phyloP scores from a whole-genome alignment of 2,888 invertebrate genomes.

The Plebejus argus region DNA sequence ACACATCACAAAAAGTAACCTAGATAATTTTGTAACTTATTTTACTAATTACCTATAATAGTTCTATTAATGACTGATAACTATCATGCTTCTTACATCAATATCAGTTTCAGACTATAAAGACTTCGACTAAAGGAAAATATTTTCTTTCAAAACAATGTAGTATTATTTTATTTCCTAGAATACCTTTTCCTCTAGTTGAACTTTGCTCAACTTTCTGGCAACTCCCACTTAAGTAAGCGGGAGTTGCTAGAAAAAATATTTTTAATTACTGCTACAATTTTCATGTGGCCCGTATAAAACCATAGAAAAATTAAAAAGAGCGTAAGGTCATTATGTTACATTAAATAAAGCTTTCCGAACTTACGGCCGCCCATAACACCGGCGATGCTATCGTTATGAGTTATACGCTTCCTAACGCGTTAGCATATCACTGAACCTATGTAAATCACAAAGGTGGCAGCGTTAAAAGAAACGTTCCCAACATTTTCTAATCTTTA shows the following conservation, averaged over 20 bases:
- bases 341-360: constrained; percentile 49
- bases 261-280: no score
- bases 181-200: not conserved
- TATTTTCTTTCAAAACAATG: not conserved
- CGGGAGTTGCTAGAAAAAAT: no score
- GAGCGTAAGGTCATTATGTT: constrained; percentile 48
- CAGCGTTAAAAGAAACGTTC: constrained; percentile 31
- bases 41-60: no score
- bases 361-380: constrained; percentile 39
- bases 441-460: constrained; percentile 37
- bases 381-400: constrained; percentile 51
- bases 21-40: no score
- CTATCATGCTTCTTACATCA: no score
- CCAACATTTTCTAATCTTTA: constrained; percentile 30
- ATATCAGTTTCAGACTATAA: not conserved
- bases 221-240: not conserved
- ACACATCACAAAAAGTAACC: no score
- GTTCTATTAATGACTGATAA: no score
- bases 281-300: not conserved
- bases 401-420: constrained; percentile 52
- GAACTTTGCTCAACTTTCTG: not conserved
- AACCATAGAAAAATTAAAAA: constrained; percentile 43
- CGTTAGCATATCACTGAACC: constrained; percentile 44
- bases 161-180: not conserved
- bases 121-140: not conserved